Base-by-base conservation (phyloP, 2,113 vertebrate species). In the Antechinus flavipes region DNA sequence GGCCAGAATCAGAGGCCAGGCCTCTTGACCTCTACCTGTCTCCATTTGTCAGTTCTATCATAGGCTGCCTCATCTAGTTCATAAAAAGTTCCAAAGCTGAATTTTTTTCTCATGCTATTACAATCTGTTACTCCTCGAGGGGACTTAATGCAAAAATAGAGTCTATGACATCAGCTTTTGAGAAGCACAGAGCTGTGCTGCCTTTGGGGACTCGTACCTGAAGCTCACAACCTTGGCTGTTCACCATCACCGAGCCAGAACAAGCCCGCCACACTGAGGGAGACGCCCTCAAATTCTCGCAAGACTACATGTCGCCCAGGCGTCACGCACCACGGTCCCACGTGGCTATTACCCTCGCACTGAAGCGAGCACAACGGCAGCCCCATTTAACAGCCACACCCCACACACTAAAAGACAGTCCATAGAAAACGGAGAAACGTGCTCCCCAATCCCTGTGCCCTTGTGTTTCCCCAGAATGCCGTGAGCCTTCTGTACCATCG, bases 151-250 rank as follows among this genome's bases (percentile, higher is more conserved):
- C 35, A 68, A 68, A 68, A 68, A 14, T 12, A n/a, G 61, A 16
- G 61, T 76, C 35, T 19, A 35, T 12, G 61, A 76, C 58, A 61
- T 61, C 26, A 12, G 27, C 10, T 76, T 14, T 76, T 76, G 61
- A 76, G 61, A n/a, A 76, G 35, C 35, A n/a, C 35, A 76, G 35
- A 8, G 0, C 61, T 12, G 35, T n/a, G 14, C 3, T 0, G 50
- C 61, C 61, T 68, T 68, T 4, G 11, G 3, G 30, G 14, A 35
- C 58, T n/a, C 61, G 26, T 16, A 47, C 49, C 68, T 25, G 91
- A 92, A 95, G 54, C 91, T 90, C 25, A 91, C 90, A 90, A 93
- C n/a, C 92, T 46, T 55, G 23, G 55, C 35, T 91, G 54, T 93
- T 94, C 90, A 90, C 26, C 47, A 93, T 47, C 54, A 91, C 1